Base-by-base conservation (phyloP, 2,888 invertebrate genomes). In the Muschampia plurimacula region DNA sequence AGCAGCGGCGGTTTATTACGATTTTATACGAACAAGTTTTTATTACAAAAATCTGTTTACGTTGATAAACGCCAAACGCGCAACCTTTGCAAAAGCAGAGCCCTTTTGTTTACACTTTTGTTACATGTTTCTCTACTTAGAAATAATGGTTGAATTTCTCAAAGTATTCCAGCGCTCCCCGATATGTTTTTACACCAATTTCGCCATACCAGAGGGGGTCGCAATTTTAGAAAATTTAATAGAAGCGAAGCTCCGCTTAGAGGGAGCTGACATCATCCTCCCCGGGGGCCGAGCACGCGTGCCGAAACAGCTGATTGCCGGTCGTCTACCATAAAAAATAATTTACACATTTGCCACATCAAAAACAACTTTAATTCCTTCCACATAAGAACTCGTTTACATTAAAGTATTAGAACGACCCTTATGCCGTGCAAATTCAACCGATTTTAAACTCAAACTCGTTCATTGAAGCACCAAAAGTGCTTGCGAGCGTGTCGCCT, bases 291-390 rank as follows among this genome's bases (percentile, higher is more conserved):
- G 85, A 82, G 82, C 79, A 83, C 90, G 91, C 91, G 92, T 92
- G 92, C 92, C 91, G 84, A 87, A 92, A 92, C 93, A 93, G 93
- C 93, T 93, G 93, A 93, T 93, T 92, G 89, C 90, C 87, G 84
- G 81, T 83, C 87, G 86, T 86, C 89, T 88, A 88, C 88, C 89
- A 90, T 92, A 93, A 93, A 92, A 92, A 91, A 88, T 81, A 80
- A 82, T 84, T 86, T 83, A 84, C 83, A 84, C 76, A 70, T 52
- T 72, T 55, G 57, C 64, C 81, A 78, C 49, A 13, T 77, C 4
- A 86, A 82, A 77, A 75, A 55, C 72, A 22, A 80, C 82, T 76
- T 69, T 80, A 81, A 60, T 0, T n/a, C 0, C 46, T 12, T 22
- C 15, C 7, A 3, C 2, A 2, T 67, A 78, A 80, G 74, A 71